Base-by-base conservation (phyloP, 2,888 invertebrate genomes). In the Galerucella pusilla region DNA sequence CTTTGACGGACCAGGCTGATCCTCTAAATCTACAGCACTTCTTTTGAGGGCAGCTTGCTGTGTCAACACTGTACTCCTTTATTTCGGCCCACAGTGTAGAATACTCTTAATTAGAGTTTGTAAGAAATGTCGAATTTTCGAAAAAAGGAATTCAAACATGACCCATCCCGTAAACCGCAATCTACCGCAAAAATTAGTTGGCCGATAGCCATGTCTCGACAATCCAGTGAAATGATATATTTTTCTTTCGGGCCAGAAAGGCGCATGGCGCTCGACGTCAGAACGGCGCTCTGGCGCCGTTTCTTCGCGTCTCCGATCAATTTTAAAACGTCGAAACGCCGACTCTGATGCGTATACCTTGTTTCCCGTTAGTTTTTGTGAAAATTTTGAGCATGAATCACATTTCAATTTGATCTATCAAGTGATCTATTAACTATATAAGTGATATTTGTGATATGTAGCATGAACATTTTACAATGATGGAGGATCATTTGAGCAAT, bases 401-500 rank as follows among this genome's bases (percentile, higher is more conserved):
- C 68, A 66, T 45, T 68, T 60, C 59, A 20, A n/a, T 25, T 45
- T 12, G 64, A 42, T 11, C 42, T n/a, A 67, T 46, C 67, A 67
- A 35, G 59, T 14, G n/a, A n/a, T 52, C 35, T n/a, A 14, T 46
- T 61, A 9, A 4, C 46, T 46, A 12, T 60, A 42, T 42, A 9
- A 70, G 70, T 70, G 70, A 49, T 64, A 6, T 20, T 63, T 57
- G 74, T 68, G 72, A 64, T 52, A 68, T 60, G 73, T 67, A 66
- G 61, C 54, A 46, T 20, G 52, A 45, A 16, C 11, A 16, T 11
- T 45, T 25, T 14, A 49, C 11, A 67, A 63, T 25, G 75, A 85
- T 85, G 85, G 84, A 85, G 84, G 83, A 84, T 80, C 84, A 84
- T 79, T 83, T 80, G 74, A 79, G 78, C 73, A 82, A 85, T 75